Base-by-base conservation (phyloP, 2,113 vertebrate species). In the Silurus meridionalis region DNA sequence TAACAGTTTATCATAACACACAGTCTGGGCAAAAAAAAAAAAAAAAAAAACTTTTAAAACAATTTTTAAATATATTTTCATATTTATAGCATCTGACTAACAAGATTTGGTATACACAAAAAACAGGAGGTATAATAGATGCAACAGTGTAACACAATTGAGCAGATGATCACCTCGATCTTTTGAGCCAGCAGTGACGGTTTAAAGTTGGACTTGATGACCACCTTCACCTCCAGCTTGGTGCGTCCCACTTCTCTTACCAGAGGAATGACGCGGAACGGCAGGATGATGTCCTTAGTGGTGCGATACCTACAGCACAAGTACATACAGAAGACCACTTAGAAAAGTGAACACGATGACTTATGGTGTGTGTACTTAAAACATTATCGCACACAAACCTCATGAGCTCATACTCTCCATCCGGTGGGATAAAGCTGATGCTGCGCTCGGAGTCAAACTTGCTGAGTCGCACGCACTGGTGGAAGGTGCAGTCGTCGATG, bases 161-260 rank as follows among this genome's bases (percentile, higher is more conserved):
- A 63, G 28, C 8, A 13, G 58, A 10, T 46, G 50, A 92, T 95
- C 90, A 99, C 98, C 97, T 99, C 98, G 90, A 99, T 99, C 94
- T 99, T 99, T 94, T 99, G 98, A 90, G 98, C 98, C 93, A 99
- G 93, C 81, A 99, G 95, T 0, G 98, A 99, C 55, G 98, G 98
- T 90, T 99, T 99, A 90, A 99, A 99, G 92, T 99, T 99, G 90
- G 98, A 99, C 94, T 99, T 99, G 93, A 99, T 99, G 91, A 99
- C 98, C 89, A 99, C 98, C 90, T 99, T 99, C 58, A 99, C 98
- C 89, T 99, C 98, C 89, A 99, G 94, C 89, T 99, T 99, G 88
- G 98, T 99, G 92, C 98, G 97, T 21, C 98, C 98, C 64, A 99
- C 98, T 91, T 99, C 98, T 83, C 98, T 95, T 85, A 99, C 98